A percentile compares a stretch with the other conserved stretches of the same genome.
Evolutionary conservation across 2,113 vertebrate species (phyloP).

Genomic region (Sinocyclocheilus grahami): DNA sequence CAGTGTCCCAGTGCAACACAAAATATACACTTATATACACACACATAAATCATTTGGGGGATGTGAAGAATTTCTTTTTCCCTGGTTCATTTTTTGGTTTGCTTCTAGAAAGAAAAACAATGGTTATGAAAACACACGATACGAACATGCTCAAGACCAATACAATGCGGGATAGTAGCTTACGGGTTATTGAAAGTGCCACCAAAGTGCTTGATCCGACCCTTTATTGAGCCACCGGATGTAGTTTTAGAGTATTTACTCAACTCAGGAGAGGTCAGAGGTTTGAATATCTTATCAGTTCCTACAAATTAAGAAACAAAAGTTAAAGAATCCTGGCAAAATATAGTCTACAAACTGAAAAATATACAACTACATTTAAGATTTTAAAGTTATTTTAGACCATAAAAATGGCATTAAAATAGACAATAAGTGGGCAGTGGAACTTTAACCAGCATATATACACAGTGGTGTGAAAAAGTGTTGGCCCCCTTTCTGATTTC

Average conservation of each 20-base stretch:
- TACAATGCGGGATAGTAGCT: slow-evolving; percentile 52
- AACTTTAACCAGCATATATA: not conserved
- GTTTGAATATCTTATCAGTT: slow-evolving; percentile 69
- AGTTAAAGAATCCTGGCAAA: not conserved
- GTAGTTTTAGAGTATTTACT: slow-evolving; percentile 59
- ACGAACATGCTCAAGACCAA: not conserved
- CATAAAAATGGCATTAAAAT: not conserved
- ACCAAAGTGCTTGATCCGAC: slow-evolving; percentile 63
- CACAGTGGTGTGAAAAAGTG: too few relatives aligned
- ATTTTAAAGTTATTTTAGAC: not conserved
- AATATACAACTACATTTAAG: not conserved
- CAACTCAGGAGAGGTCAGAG: slow-evolving; percentile 71
- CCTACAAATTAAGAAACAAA: not conserved
- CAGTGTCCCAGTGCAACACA: not conserved
- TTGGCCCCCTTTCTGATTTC: too few relatives aligned
- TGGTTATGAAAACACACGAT: not conserved
- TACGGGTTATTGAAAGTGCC: slow-evolving; percentile 60
- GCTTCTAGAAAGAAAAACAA: slow-evolving; percentile 54
- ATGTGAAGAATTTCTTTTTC: slow-evolving; percentile 72
- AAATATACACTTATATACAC: not conserved
- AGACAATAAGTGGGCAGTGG: not conserved
- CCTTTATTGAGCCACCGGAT: slow-evolving; percentile 62
- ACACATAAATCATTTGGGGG: slow-evolving; percentile 65
- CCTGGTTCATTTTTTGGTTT: slow-evolving; percentile 54
- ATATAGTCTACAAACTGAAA: not conserved